These are phyloP conservation scores for Acanthopleura granulata DNA, from an alignment of 2,888 invertebrate species.

Conservation along the genomic window DNA sequence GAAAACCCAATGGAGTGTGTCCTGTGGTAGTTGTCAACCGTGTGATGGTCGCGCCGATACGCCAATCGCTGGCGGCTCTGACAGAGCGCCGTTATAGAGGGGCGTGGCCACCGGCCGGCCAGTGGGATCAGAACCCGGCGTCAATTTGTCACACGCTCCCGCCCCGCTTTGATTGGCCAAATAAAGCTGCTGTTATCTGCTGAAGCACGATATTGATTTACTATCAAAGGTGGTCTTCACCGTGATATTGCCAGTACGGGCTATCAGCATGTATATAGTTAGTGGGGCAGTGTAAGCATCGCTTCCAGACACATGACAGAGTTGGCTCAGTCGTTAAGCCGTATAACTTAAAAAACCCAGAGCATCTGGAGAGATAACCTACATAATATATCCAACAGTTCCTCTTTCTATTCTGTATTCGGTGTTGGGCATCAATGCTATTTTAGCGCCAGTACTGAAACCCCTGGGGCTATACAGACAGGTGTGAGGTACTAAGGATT, in stretches of 20 bases:
- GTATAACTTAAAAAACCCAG: too few relatives aligned
- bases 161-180: slow-evolving; percentile 3
- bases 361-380: too few relatives aligned
- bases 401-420: too few relatives aligned
- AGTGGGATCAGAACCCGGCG: neutral
- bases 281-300: too few relatives aligned
- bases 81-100: neutral
- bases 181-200: neutral
- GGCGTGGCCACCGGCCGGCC: neutral
- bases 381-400: too few relatives aligned
- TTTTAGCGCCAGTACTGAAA: too few relatives aligned
- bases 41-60: neutral
- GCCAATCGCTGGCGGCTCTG: slow-evolving; percentile 3
- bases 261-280: too few relatives aligned
- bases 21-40: slow-evolving; percentile 4
- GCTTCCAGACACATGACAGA: too few relatives aligned
- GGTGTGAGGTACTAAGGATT: too few relatives aligned
- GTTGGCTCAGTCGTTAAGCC: too few relatives aligned
- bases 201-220: slow-evolving; percentile 12
- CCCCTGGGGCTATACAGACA: too few relatives aligned
- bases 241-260: neutral
- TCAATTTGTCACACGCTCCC: neutral
- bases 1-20: slow-evolving; percentile 17
- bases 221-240: slow-evolving; percentile 3
- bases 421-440: too few relatives aligned